Base-by-base conservation (phyloP, 2,797 vertebrate genomes). In the Bovichtus variegatus region DNA sequence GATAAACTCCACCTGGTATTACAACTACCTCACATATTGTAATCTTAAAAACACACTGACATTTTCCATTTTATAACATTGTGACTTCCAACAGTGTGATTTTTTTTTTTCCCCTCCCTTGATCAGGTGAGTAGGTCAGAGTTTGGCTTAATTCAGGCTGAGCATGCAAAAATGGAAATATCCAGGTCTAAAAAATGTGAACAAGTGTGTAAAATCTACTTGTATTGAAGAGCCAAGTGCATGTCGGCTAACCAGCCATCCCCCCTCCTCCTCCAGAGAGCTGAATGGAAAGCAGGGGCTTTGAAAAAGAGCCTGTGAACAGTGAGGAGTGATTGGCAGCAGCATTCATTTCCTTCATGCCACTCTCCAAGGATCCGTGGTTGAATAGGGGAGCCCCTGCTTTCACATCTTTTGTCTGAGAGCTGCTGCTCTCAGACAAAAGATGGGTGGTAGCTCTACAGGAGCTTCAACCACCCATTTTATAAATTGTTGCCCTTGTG, bases 321-420 rank as follows among this genome's bases (percentile, higher is more conserved):
- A 84, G 88, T 49, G 85, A 86, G 69, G 76, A 89, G 73, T 92
- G 93, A 94, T 93, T 95, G 94, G 89, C 92, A 91, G 90, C 80
- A 64, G 91, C 81, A 93, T 94, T 95, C 89, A 92, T 89, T 84
- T 91, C 90, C 83, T 92, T 86, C 83, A 76, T 90, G 90, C 90
- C 78, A 79, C 86, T 92, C 87, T 90, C 75, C 85, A 88, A 84
- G 76, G 82, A 82, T 80, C 83, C n/a, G 64, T 40, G 58, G 74
- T 63, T 90, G 82, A 93, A 90, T 81, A 78, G 73, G 13, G 72
- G 74, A 85, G 77, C 66, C 76, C 75, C 75, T 57, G 64, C 87
- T 82, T 72, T 78, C 76, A 77, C 65, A 19, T 78, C 87, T 85
- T 90, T 93, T 92, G 84, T 93, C 70, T 60, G 21, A 71, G 50